Evolutionary conservation across 2,888 invertebrate genomes (phyloP).

Genomic region (Macrosoma leucophasiata): DNA sequence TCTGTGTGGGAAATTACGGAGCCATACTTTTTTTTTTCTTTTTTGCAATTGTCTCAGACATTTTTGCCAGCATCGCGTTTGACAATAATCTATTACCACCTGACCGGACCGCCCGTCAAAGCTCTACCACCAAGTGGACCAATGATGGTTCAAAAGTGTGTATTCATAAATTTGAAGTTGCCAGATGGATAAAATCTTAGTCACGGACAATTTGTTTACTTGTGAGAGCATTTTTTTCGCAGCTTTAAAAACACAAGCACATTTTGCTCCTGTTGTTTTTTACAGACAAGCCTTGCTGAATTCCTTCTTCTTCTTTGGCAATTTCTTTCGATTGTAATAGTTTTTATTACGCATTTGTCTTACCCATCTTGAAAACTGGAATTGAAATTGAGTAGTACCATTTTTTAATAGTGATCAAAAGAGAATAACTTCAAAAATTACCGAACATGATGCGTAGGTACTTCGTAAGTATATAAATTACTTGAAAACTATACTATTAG

Average conservation of each 20-base stretch:
- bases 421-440: too few relatives aligned
- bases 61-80: too few relatives aligned
- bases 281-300: constrained; percentile 21
- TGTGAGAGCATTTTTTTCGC: constrained; percentile 22
- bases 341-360: constrained; percentile 22
- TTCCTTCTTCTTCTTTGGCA: constrained; percentile 21
- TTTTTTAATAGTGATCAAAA: too few relatives aligned
- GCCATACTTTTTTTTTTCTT: too few relatives aligned
- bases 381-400: constrained; percentile 21
- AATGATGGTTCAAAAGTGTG: constrained; percentile 22
- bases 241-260: constrained; percentile 19
- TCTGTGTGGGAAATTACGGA: too few relatives aligned
- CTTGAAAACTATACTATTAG: too few relatives aligned
- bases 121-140: too few relatives aligned
- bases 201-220: constrained; percentile 19
- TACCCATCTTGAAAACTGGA: constrained; percentile 21
- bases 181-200: constrained; percentile 20
- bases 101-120: too few relatives aligned
- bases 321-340: constrained; percentile 20
- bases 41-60: too few relatives aligned
- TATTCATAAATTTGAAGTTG: constrained; percentile 23
- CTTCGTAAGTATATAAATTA: too few relatives aligned
- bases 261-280: constrained; percentile 20
- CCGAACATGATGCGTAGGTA: too few relatives aligned
- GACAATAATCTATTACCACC: too few relatives aligned